These are phyloP conservation scores for Drosophila prolongata DNA, from an alignment of 2,888 invertebrate species.

Conservation along the genomic window DNA sequence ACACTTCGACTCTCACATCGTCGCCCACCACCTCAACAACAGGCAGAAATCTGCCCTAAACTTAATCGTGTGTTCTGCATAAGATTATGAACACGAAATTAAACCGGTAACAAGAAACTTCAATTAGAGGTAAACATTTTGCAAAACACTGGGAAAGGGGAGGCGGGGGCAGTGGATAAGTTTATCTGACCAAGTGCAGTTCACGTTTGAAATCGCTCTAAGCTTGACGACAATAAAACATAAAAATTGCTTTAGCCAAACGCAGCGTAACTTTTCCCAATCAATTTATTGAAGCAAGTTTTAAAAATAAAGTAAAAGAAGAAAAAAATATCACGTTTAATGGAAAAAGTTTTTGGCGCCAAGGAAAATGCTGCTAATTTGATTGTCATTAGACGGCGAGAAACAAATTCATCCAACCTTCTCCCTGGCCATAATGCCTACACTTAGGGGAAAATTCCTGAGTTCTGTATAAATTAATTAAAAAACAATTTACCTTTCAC, in stretches of 20 bases:
- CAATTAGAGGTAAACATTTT: conserved; percentile 69
- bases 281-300: conserved; percentile 48
- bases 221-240: conserved; percentile 41
- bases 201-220: conserved; percentile 39
- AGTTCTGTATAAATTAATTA: not conserved
- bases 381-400: conserved; percentile 70
- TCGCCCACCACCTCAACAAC: not conserved
- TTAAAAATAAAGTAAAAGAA: conserved; percentile 11
- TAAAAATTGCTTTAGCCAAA: conserved; percentile 46
- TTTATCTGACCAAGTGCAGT: conserved; percentile 43
- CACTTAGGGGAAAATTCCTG: conserved; percentile 2
- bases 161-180: conserved; percentile 11
- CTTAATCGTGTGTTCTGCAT: conserved; percentile 40
- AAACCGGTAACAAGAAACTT: conserved; percentile 65
- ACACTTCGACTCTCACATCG: not conserved
- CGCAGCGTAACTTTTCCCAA: conserved; percentile 47
- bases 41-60: conserved; percentile 1
- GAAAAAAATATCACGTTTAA: conserved; percentile 59
- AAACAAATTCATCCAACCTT: conserved; percentile 41
- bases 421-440: conserved; percentile 11
- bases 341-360: conserved; percentile 73
- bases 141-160: conserved; percentile 31
- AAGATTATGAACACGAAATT: conserved; percentile 53
- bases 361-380: conserved; percentile 66
- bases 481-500: no score